Conservation (phyloP, 1,140 invertebrate genomes). For the Drosophila melanogaster region DNA sequence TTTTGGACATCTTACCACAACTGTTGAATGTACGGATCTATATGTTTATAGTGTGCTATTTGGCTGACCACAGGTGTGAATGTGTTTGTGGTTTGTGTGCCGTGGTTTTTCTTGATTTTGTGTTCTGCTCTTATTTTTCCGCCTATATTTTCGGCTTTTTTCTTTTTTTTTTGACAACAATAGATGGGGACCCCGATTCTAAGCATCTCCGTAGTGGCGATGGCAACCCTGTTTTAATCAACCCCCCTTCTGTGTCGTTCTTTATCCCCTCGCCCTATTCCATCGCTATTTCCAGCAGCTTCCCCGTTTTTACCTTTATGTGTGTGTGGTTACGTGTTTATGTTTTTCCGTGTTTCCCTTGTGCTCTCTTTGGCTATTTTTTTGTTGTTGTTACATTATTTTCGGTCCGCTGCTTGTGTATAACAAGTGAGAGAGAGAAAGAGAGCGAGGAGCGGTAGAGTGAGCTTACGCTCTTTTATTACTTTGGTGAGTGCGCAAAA, state of each 20-base stretch:
- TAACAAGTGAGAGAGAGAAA: conserved; percentile 37
- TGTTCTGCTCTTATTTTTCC: conserved; percentile 10
- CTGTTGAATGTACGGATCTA: conserved; percentile 16
- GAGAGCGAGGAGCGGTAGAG: conserved; percentile 2
- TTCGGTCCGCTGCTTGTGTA: conserved; percentile 58
- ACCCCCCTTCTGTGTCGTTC: conserved; percentile 1
- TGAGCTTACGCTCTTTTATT: conserved; percentile 33
- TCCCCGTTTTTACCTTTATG: conserved; percentile 68
- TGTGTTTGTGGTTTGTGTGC: conserved; percentile 28
- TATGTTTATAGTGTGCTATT: conserved; percentile 22
- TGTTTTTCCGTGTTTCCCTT: conserved; percentile 74
- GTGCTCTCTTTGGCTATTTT: conserved; percentile 5
- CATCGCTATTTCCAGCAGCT: conserved; percentile 66
- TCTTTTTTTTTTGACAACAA: conserved; percentile 18
- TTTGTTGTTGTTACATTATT: conserved; percentile 77
- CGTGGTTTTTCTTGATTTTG: conserved; percentile 9
- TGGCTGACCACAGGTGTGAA: conserved; percentile 23
- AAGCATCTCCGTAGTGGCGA: conserved; percentile 3
- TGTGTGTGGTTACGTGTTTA: conserved; percentile 72
- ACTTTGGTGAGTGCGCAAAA: conserved; percentile 81
- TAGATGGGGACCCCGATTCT: conserved; percentile 21
- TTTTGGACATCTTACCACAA: conserved; percentile 9
- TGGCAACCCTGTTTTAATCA: conserved; percentile 47
- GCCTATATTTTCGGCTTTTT: not conserved
- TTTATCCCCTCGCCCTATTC: conserved; percentile 8